These are phyloP conservation scores for Scarus forsteni DNA, from an alignment of 2,797 vertebrate genomes.

Conservation along the genomic window DNA sequence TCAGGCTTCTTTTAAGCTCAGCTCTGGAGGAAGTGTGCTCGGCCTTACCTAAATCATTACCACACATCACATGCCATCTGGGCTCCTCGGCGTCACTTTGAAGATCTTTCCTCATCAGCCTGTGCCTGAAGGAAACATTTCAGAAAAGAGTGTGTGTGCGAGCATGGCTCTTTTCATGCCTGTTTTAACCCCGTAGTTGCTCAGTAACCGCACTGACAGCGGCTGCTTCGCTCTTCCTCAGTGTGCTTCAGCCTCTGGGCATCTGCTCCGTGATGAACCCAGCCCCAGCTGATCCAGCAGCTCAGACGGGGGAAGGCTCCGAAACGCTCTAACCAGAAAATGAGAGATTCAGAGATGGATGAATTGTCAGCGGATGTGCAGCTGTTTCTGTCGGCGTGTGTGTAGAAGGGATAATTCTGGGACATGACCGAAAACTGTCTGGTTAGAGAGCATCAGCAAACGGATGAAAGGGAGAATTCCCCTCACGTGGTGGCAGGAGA, in stretches of 20 bases:
- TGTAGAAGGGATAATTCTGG: constrained; percentile 69
- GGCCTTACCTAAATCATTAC: constrained; percentile 81
- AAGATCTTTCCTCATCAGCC: constrained; percentile 77
- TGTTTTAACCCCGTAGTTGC: constrained; percentile 59
- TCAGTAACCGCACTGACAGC: constrained; percentile 43
- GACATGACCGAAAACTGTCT: constrained; percentile 82
- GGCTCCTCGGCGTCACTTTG: constrained; percentile 74
- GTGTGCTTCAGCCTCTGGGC: constrained; percentile 57
- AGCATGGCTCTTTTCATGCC: constrained; percentile 55
- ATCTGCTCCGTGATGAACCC: constrained; percentile 64
- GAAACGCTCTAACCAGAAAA: constrained; percentile 73
- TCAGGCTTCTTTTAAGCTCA: constrained; percentile 40
- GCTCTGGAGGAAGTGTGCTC: constrained; percentile 61
- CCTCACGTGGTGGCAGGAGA: constrained; percentile 59
- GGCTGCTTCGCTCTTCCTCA: constrained; percentile 15
- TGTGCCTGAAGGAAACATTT: constrained; percentile 65
- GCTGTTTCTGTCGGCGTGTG: constrained; percentile 56
- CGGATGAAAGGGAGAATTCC: constrained; percentile 76
- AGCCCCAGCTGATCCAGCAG: constrained; percentile 71
- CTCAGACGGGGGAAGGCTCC: constrained; percentile 37
- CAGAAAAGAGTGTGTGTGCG: constrained; percentile 37
- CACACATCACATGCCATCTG: constrained; percentile 81
- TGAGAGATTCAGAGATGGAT: constrained; percentile 72
- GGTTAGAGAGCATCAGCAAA: constrained; percentile 76
- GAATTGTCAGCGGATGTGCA: constrained; percentile 78